These are phyloP conservation scores for Parascotia fuliginaria DNA, from an alignment of 2,888 invertebrate genomes.

Conservation along the genomic window DNA sequence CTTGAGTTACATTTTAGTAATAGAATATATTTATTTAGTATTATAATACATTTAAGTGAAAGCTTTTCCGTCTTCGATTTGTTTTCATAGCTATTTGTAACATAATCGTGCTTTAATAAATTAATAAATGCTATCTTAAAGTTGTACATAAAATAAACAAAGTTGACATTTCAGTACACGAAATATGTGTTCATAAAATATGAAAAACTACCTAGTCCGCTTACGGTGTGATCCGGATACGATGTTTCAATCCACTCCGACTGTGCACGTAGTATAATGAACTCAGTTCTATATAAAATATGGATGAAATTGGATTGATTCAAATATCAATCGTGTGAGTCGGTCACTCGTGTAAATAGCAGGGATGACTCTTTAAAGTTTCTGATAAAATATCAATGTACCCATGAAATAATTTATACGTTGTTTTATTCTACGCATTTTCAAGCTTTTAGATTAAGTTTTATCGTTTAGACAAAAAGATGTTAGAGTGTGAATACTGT, in stretches of 20 bases:
- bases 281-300: constrained; percentile 50
- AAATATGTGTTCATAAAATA: constrained; percentile 52
- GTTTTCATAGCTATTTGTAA: too few species aligned
- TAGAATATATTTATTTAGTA: too few species aligned
- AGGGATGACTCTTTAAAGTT: constrained; percentile 34
- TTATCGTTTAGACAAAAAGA: too few species aligned
- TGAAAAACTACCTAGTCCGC: constrained; percentile 56
- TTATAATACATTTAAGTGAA: too few species aligned
- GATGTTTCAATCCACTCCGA: constrained; percentile 56
- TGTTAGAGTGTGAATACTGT: too few species aligned
- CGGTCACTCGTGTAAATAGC: constrained; percentile 45
- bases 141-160: constrained; percentile 21
- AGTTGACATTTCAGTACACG: constrained; percentile 37
- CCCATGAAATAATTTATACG: too few species aligned
- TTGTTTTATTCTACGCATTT: too few species aligned
- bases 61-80: too few species aligned
- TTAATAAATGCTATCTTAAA: too few species aligned
- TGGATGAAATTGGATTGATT: constrained; percentile 46
- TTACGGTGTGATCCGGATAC: constrained; percentile 53
- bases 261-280: constrained; percentile 45
- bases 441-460: too few species aligned
- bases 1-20: too few species aligned
- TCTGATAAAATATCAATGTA: background rate
- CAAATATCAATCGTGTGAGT: constrained; percentile 42
- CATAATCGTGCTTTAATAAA: too few species aligned